A percentile compares a stretch with the other conserved stretches of the same genome.
phyloP scores from a whole-genome alignment of 2,797 vertebrate genomes.

The Okamejei kenojei region DNA sequence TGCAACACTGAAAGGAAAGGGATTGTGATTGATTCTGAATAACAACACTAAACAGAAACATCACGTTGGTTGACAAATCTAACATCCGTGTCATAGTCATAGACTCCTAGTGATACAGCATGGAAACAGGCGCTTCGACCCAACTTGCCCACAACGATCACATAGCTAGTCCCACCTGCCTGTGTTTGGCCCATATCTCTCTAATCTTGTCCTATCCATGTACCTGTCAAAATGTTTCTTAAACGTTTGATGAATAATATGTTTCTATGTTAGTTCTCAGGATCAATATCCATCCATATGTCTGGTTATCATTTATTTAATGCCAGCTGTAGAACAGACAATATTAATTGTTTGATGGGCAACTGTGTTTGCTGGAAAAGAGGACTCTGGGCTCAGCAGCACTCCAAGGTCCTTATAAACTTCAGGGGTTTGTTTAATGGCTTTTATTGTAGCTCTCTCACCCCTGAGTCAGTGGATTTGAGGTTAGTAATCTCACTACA shows the following conservation, averaged over 20 bases:
- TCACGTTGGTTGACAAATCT: background rate
- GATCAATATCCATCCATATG: background rate
- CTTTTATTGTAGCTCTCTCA: background rate
- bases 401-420: background rate
- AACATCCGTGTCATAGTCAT: background rate
- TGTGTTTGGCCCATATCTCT: no score
- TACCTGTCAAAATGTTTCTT: background rate
- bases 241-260: background rate
- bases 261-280: background rate
- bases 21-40: background rate
- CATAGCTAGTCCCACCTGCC: no score
- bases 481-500: background rate
- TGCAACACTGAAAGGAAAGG: background rate
- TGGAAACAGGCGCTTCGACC: no score
- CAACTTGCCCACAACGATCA: no score
- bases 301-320: background rate
- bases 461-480: background rate
- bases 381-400: background rate
- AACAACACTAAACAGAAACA: background rate
- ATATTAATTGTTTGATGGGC: background rate
- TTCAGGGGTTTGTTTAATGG: background rate
- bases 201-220: no score
- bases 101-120: no score
- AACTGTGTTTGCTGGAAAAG: background rate
- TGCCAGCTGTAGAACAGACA: background rate